Percentiles rank a stretch among this genome's conserved stretches.
These are phyloP conservation scores for Gallinago stenura DNA, from an alignment of 2,797 vertebrate species.

Conservation along the genomic window DNA sequence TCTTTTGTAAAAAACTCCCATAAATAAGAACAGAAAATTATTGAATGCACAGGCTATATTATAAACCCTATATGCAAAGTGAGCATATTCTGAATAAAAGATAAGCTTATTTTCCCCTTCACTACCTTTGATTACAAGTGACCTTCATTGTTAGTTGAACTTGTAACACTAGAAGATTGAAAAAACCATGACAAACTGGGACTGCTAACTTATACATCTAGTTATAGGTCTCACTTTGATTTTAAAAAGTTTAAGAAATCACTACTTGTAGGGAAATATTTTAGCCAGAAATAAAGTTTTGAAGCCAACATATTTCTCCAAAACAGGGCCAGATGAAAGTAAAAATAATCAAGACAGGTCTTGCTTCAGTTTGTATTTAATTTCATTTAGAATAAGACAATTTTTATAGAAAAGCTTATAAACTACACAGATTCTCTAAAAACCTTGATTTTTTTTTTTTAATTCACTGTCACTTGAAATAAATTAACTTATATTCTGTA, in stretches of 20 bases:
- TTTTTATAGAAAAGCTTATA: neutral
- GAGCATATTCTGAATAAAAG: neutral
- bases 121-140: neutral
- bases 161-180: neutral
- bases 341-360: neutral
- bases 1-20: neutral
- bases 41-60: neutral
- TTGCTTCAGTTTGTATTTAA: neutral
- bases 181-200: neutral
- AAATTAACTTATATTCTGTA: neutral
- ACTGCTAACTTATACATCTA: neutral
- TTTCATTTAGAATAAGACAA: neutral
- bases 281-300: neutral
- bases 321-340: neutral
- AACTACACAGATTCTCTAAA: neutral
- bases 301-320: neutral
- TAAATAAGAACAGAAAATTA: neutral
- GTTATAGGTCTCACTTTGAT: neutral
- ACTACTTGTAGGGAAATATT: neutral
- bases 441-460: neutral
- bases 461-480: neutral
- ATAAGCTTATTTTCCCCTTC: neutral
- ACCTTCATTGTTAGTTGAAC: neutral
- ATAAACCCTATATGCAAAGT: neutral
- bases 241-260: neutral